Base-by-base conservation (phyloP, 2,113 vertebrate genomes). In the Orycteropus afer region DNA sequence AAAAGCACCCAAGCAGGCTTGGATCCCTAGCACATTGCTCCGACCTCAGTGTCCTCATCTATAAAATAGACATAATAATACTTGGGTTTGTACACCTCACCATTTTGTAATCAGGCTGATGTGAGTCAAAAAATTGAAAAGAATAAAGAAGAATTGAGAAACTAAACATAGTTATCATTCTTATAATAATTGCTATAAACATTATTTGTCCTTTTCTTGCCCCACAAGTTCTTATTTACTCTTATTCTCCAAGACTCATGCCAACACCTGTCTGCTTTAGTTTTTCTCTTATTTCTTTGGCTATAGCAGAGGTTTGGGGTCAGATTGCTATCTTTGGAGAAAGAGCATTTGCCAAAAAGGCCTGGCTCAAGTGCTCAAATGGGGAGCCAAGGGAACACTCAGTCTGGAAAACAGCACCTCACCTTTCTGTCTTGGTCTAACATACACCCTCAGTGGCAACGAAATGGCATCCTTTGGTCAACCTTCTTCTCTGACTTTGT, bases 321-420 rank as follows among this genome's bases (percentile, higher is more conserved):
- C 86, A 67, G 61, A 74, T 59, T 45, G 22, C 84, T 61, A 49
- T 86, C 93, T 57, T 3, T 4, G 47, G 69, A 93, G 71, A 51
- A 51, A 45, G n/a, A n/a, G 4, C 4, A 42, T 57, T 74, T 74
- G 25, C 69, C 32, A 18, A 18, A n/a, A 69, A 86, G 47, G 5
- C 53, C 45, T 42, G 63, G 47, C 14, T 86, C 67, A 13, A 4
- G 22, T 9, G 74, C 42, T 84, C 2, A 29, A 29, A 9, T 2
- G 14, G 9, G 14, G 13, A 57, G 47, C 76, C 37, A 29, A 53
- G 2, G 8, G 53, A 76, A 61, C 73, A 47, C 57, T 37, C 1
- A 1, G 14, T 15, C 63, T 29, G 14, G 32, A 13, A 7, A 25
- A 11, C 5, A 42, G 73, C 65, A 45, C 40, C 79, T 74, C 69